Evolutionary conservation across 2,113 vertebrate species (phyloP).

Genomic region (Talpa occidentalis): DNA sequence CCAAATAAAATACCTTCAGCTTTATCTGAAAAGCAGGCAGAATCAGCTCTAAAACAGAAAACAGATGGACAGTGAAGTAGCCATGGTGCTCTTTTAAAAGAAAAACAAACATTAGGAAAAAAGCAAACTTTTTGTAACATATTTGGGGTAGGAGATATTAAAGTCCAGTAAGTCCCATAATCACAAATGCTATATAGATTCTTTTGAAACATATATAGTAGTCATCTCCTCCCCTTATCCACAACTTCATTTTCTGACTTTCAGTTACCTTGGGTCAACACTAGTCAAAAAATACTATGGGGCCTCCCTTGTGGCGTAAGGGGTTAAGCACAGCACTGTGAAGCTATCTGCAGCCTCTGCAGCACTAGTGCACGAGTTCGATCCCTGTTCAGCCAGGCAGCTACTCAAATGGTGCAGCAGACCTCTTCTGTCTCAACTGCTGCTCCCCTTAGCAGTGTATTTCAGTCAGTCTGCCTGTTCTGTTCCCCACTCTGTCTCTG

Average conservation of each 20-base stretch:
- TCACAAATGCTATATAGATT: neutral
- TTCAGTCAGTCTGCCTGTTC: too few relatives aligned
- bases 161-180: neutral
- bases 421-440: too few relatives aligned
- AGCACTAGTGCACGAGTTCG: too few relatives aligned
- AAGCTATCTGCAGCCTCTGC: too few relatives aligned
- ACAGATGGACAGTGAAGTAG: neutral
- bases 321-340: too few relatives aligned
- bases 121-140: neutral
- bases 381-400: too few relatives aligned
- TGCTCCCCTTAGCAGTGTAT: too few relatives aligned
- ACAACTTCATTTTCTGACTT: too few relatives aligned
- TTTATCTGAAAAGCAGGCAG: slow-evolving; percentile 23
- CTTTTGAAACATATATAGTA: neutral
- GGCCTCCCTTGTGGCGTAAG: too few relatives aligned
- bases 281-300: neutral
- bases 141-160: neutral
- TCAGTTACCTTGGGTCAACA: neutral
- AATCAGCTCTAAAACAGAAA: slow-evolving; percentile 32
- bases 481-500: too few relatives aligned
- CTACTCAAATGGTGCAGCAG: too few relatives aligned
- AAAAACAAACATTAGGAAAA: slow-evolving; percentile 4
- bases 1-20: neutral
- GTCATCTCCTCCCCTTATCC: neutral
- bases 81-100: neutral